Conservation (phyloP, 2,797 vertebrate species). For the Bovichtus diacanthus region DNA sequence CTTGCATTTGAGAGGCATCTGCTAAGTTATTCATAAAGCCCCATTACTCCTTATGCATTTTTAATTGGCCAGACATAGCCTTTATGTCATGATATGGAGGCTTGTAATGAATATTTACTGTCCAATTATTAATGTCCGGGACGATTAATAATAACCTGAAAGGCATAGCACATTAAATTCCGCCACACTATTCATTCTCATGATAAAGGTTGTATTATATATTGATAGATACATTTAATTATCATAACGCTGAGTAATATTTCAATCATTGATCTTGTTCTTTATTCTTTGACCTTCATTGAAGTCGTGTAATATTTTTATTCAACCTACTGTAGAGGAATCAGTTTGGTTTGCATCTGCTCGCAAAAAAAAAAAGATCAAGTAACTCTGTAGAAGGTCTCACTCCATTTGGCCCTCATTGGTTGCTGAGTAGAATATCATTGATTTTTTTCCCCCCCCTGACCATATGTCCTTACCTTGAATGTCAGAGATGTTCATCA, state of each 20-base stretch:
- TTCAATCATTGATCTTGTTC: slow-evolving; percentile 35
- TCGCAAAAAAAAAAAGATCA: slow-evolving; percentile 44
- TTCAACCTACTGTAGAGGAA: slow-evolving; percentile 3
- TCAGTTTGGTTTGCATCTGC: slow-evolving; percentile 18
- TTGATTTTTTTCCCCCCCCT: slow-evolving; percentile 52
- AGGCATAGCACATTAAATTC: slow-evolving; percentile 89
- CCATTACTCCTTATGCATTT: slow-evolving; percentile 97
- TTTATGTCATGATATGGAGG: slow-evolving; percentile 95
- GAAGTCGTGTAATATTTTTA: slow-evolving; percentile 10
- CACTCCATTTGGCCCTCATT: slow-evolving; percentile 57
- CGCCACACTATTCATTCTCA: slow-evolving; percentile 71
- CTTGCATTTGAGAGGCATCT: slow-evolving; percentile 88
- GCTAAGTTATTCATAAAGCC: slow-evolving; percentile 97
- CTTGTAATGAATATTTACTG: slow-evolving; percentile 97
- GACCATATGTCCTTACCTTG: slow-evolving; percentile 65
- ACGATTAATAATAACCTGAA: slow-evolving; percentile 89
- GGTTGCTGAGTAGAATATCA: slow-evolving; percentile 61
- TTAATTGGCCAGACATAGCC: slow-evolving; percentile 94
- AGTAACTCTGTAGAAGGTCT: slow-evolving; percentile 50
- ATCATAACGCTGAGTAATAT: slow-evolving; percentile 42
- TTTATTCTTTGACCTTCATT: slow-evolving; percentile 41
- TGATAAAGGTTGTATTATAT: slow-evolving; percentile 29
- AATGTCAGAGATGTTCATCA: slow-evolving; percentile 66
- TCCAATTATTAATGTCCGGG: slow-evolving; percentile 92
- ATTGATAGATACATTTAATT: slow-evolving; percentile 50